phyloP scores from a whole-genome alignment of 2,797 vertebrate species.

The Podarcis lilfordi region DNA sequence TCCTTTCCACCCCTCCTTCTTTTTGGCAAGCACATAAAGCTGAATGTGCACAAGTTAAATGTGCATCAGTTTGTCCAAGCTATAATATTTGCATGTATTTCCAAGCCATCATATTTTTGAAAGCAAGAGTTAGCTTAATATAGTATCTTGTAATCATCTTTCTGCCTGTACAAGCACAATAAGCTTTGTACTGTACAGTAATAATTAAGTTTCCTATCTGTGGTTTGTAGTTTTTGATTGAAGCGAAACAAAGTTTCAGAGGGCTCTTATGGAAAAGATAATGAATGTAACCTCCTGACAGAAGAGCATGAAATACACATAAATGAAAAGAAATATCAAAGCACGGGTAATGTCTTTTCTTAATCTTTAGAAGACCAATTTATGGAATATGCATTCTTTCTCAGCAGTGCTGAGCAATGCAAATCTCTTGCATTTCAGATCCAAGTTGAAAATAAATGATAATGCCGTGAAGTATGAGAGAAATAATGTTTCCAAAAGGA shows the following conservation, averaged over 20 bases:
- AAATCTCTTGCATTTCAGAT: not conserved
- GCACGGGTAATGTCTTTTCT: not conserved
- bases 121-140: not conserved
- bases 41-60: not conserved
- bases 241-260: not conserved
- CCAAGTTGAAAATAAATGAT: not conserved
- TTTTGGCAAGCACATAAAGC: too few relatives aligned
- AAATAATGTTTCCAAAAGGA: not conserved
- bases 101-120: not conserved
- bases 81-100: not conserved
- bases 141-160: not conserved
- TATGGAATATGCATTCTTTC: not conserved
- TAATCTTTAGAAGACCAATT: not conserved
- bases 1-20: too few relatives aligned
- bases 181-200: conserved; percentile 1
- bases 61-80: not conserved
- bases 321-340: conserved; percentile 9
- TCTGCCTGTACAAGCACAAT: not conserved
- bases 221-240: conserved; percentile 20
- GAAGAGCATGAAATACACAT: not conserved
- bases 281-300: not conserved
- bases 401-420: not conserved
- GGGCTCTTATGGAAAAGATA: conserved; percentile 29
- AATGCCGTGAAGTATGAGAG: not conserved
- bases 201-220: conserved; percentile 4